Evolutionary conservation across 2,113 vertebrate genomes (phyloP).

Genomic region (Daubentonia madagascariensis): DNA sequence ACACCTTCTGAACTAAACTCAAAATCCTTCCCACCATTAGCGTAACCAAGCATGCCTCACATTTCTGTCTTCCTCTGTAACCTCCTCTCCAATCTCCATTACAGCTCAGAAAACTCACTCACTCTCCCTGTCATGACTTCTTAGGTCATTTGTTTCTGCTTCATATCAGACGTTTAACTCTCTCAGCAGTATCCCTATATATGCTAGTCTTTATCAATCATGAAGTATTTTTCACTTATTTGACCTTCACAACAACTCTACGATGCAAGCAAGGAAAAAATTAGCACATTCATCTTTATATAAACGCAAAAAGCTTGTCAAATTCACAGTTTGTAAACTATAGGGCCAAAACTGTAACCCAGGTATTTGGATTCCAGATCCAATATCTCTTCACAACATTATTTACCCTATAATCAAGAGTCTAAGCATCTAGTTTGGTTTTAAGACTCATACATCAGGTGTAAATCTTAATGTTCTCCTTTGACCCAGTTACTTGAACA

Average conservation of each 20-base stretch:
- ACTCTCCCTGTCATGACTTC: neutral
- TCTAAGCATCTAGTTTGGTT: neutral
- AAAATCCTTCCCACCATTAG: neutral
- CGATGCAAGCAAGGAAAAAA: neutral
- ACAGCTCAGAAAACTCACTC: neutral
- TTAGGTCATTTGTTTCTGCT: neutral
- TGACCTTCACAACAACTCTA: neutral
- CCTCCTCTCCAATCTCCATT: neutral
- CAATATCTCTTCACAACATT: neutral
- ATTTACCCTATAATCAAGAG: neutral
- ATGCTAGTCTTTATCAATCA: neutral
- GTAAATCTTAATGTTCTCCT: neutral
- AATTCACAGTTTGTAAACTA: neutral
- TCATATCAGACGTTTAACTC: neutral
- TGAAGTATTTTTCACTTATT: neutral
- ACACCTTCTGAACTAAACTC: neutral
- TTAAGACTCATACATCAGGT: neutral
- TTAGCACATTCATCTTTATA: neutral
- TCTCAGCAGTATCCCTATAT: neutral
- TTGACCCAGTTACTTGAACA: neutral
- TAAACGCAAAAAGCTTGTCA: neutral
- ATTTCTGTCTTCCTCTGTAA: neutral
- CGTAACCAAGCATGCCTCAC: neutral
- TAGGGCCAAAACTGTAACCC: neutral
- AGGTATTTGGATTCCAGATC: neutral